Base-by-base conservation (phyloP, 2,797 vertebrate species). In the Octomys mimax region DNA sequence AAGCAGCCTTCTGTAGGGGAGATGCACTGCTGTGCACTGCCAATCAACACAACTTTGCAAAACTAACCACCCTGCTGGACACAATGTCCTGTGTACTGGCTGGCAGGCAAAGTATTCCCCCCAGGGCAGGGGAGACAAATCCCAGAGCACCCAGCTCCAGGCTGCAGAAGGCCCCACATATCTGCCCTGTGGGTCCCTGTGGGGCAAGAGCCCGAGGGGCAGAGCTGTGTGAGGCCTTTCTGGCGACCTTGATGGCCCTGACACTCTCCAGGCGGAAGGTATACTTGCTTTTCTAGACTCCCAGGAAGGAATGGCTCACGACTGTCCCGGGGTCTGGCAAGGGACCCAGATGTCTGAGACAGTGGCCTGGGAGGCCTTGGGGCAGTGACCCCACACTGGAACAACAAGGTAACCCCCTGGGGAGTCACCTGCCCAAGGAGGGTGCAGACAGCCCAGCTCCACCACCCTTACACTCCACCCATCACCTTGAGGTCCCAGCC, bases 391-490 rank as follows among this genome's bases (percentile, higher is more conserved):
- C 42, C 33, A 11, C 22, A 31, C 57, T 22, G 61, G 64, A 52
- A n/a, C 61, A 22, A 70, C 49, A 87, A 81, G 64, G 31, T 61
- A 71, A n/a, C 19, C 21, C 13, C 84, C 64, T 24, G 46, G 36
- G 62, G 46, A 91, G 36, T 33, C 26, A 21, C 89, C 3, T 19
- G 79, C 31, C 42, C 59, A 3, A 49, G 57, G 13, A 66, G 42
- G 85, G 19, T 46, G 31, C 46, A 14, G 71, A 49, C 42, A 33
- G 77, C n/a, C 59, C 24, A n/a, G 39, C 6, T 57, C 61, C 66
- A 13, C 36, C 59, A 71, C 14, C 9, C 12, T 0, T 66, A 16
- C 19, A 59, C 91, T 11, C 0, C 22, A 0, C 42, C 42, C 42
- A 42, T 42, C 42, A 42, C 42, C 42, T 42, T 42, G 42, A 42